A percentile compares a stretch with the other conserved stretches of the same genome.
Evolutionary conservation across 2,113 vertebrate species (phyloP).

Genomic region (Callithrix jacchus): DNA sequence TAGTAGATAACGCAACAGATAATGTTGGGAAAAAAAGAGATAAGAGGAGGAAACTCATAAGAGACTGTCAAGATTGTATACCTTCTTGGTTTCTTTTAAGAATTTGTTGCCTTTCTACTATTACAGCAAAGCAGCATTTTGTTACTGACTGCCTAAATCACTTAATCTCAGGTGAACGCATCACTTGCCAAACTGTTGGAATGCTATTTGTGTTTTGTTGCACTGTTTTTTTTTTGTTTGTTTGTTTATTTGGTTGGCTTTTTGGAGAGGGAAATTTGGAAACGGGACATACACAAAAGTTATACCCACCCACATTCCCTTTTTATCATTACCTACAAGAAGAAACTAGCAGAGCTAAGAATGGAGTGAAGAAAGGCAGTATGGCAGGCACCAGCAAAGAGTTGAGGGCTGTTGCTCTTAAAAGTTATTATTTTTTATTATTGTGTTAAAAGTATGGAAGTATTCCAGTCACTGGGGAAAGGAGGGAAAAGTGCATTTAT

Average conservation of each 20-base stretch:
- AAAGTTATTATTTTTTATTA: slow-evolving; percentile 64
- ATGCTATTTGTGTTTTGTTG: slow-evolving; percentile 88
- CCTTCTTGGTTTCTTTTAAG: slow-evolving; percentile 84
- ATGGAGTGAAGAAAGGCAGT: slow-evolving; percentile 65
- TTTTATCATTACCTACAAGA: slow-evolving; percentile 82
- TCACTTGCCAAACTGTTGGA: slow-evolving; percentile 94
- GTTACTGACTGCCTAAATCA: slow-evolving; percentile 94
- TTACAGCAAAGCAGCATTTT: slow-evolving; percentile 88
- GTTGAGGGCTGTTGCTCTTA: slow-evolving; percentile 66
- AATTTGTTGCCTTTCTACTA: slow-evolving; percentile 92
- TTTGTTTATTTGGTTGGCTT: slow-evolving; percentile 74
- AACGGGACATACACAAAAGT: slow-evolving; percentile 84
- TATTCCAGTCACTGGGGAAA: slow-evolving; percentile 71
- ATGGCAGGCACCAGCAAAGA: slow-evolving; percentile 66
- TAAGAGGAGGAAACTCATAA: slow-evolving; percentile 77
- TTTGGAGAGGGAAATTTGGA: slow-evolving; percentile 80
- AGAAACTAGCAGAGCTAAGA: slow-evolving; percentile 72
- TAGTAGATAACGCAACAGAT: slow-evolving; percentile 89
- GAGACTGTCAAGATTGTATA: slow-evolving; percentile 83
- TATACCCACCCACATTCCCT: slow-evolving; percentile 85
- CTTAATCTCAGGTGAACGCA: slow-evolving; percentile 94
- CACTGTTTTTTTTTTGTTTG: slow-evolving; percentile 85
- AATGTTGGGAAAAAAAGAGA: slow-evolving; percentile 61
- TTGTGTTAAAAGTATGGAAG: slow-evolving; percentile 37
- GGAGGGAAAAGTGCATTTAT: slow-evolving; percentile 82